Percentiles rank a stretch among this genome's conserved stretches.
Conservation (phyloP, 2,888 invertebrate genomes). For the Caenorhabditis sp. region DNA sequence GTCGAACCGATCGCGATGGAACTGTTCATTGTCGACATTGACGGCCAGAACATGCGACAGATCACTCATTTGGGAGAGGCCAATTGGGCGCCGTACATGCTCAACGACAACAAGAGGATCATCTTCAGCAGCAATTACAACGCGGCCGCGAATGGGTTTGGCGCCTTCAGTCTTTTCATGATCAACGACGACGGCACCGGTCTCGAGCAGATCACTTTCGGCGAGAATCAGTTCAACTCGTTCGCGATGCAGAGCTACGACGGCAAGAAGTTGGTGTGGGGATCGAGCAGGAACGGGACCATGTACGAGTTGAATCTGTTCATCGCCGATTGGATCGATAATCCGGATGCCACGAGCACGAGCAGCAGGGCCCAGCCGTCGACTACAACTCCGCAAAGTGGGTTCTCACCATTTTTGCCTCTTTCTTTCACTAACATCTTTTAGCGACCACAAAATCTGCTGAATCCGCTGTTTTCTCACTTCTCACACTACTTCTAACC, state of each 20-base stretch:
- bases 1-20: slow-evolving; percentile 77
- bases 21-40: slow-evolving; percentile 72
- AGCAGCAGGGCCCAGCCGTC: not conserved
- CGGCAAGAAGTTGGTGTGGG: slow-evolving; percentile 73
- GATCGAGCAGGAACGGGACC: slow-evolving; percentile 64
- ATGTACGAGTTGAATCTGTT: slow-evolving; percentile 73
- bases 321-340: slow-evolving; percentile 74
- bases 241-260: slow-evolving; percentile 76
- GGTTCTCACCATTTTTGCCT: not conserved
- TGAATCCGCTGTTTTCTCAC: not conserved
- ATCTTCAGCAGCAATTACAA: slow-evolving; percentile 61
- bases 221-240: slow-evolving; percentile 71
- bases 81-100: slow-evolving; percentile 78
- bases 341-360: slow-evolving; percentile 6
- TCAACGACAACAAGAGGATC: slow-evolving; percentile 70
- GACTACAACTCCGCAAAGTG: not conserved
- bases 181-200: slow-evolving; percentile 73
- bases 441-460: slow-evolving; percentile 20
- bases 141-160: slow-evolving; percentile 65
- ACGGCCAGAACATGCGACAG: slow-evolving; percentile 68
- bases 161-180: slow-evolving; percentile 72
- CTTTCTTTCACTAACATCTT: too few relatives aligned
- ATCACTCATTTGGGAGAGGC: slow-evolving; percentile 73
- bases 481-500: slow-evolving; percentile 12
- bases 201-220: slow-evolving; percentile 71